phyloP scores from a whole-genome alignment of 1,140 invertebrate species.

The Drosophila murphyi region DNA sequence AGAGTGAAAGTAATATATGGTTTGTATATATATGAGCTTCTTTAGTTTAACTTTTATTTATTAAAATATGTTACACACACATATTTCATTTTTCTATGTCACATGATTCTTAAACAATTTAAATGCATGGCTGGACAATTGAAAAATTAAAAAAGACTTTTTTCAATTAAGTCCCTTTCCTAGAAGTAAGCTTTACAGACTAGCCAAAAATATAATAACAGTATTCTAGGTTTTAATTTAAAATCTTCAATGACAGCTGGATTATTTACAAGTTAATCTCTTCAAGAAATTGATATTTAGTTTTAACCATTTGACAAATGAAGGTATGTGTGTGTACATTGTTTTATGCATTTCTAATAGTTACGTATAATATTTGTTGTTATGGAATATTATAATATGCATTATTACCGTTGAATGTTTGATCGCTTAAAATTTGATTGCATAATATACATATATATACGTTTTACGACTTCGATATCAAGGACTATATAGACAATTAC shows the following conservation, averaged over 20 bases:
- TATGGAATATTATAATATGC: conserved; percentile 64
- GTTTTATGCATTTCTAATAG: conserved; percentile 64
- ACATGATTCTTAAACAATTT: conserved; percentile 17
- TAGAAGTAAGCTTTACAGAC: background rate
- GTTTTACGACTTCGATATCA: conserved; percentile 76
- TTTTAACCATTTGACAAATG: conserved; percentile 36
- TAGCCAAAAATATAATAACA: conserved; percentile 13
- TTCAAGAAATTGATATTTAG: background rate
- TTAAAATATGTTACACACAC: conserved; percentile 59
- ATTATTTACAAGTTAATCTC: conserved; percentile 24
- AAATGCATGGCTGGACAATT: conserved; percentile 19
- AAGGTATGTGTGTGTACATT: conserved; percentile 66
- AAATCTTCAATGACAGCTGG: conserved; percentile 29
- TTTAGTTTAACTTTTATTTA: conserved; percentile 49
- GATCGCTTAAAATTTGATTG: conserved; percentile 67
- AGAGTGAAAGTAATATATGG: conserved; percentile 51
- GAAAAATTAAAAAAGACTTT: background rate
- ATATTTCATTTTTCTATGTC: conserved; percentile 27
- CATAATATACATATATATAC: conserved; percentile 64
- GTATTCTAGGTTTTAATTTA: background rate
- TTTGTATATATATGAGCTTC: conserved; percentile 55
- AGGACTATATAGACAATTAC: conserved; percentile 81
- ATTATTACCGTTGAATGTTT: conserved; percentile 68
- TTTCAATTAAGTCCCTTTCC: background rate
- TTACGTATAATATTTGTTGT: conserved; percentile 57